Evolutionary conservation across 2,797 vertebrate species (phyloP).

Genomic region (Rhabdomys pumilio): DNA sequence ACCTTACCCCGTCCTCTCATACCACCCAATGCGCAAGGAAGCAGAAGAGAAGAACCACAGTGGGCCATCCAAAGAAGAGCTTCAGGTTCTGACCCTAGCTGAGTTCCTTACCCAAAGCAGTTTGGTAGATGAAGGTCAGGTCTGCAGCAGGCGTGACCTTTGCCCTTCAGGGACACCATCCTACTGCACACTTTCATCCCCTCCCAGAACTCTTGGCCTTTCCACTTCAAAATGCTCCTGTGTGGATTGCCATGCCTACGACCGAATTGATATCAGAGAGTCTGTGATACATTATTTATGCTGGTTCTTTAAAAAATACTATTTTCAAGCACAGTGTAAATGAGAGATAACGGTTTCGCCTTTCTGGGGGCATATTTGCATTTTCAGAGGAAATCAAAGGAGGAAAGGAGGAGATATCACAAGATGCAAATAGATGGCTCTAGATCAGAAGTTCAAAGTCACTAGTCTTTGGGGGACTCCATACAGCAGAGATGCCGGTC

Average conservation of each 20-base stretch:
- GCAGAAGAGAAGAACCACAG: background rate
- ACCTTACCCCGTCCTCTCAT: background rate
- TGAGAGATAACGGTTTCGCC: slow-evolving; percentile 71
- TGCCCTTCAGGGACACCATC: background rate
- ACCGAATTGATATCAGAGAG: slow-evolving; percentile 30
- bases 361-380: slow-evolving; percentile 69
- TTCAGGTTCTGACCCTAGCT: background rate
- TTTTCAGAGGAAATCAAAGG: slow-evolving; percentile 77
- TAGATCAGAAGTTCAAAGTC: background rate
- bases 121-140: background rate
- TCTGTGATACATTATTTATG: slow-evolving; percentile 68
- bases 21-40: background rate
- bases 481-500: slow-evolving; percentile 6
- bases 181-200: background rate
- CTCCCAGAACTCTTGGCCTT: background rate
- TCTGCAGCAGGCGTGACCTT: background rate
- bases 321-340: slow-evolving; percentile 77
- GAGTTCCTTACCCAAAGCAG: background rate
- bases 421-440: slow-evolving; percentile 11
- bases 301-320: background rate
- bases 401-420: slow-evolving; percentile 1
- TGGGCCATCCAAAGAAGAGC: background rate
- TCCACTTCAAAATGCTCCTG: background rate
- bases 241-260: background rate
- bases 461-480: background rate